Conservation (phyloP, 2,113 vertebrate species). For the Xerus inauris region DNA sequence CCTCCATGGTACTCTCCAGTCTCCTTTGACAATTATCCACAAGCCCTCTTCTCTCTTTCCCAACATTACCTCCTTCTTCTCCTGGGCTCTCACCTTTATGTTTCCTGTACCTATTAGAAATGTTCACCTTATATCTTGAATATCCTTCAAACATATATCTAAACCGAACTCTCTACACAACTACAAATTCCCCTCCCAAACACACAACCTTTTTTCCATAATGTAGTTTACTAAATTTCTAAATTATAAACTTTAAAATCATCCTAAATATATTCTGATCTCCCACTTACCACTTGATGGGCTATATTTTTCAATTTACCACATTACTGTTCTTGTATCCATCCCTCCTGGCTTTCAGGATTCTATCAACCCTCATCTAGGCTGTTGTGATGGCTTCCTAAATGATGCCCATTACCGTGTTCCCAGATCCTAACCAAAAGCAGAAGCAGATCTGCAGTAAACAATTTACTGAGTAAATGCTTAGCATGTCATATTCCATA, state of each 20-base stretch:
- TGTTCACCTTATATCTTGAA: not conserved
- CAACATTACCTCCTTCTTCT: not conserved
- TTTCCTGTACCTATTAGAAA: not conserved
- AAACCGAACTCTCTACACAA: not conserved
- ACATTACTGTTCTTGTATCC: not conserved
- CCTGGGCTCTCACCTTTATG: not conserved
- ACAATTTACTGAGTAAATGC: not conserved
- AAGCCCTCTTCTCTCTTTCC: not conserved
- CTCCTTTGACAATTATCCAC: not conserved
- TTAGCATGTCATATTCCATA: not conserved
- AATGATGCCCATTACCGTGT: not conserved
- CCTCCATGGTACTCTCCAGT: not conserved
- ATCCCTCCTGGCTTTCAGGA: not conserved
- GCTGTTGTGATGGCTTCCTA: not conserved
- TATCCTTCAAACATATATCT: not conserved
- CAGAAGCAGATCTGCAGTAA: not conserved
- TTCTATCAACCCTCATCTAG: not conserved
- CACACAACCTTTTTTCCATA: not conserved
- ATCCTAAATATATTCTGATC: not conserved
- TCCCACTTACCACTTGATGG: not conserved
- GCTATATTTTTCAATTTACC: not conserved
- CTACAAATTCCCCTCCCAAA: not conserved
- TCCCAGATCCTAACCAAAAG: not conserved
- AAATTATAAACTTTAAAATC: not conserved
- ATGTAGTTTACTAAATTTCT: not conserved